Percentiles rank a stretch among this genome's conserved stretches.
phyloP scores from a whole-genome alignment of 2,113 vertebrate genomes.

The Rissa tridactyla region DNA sequence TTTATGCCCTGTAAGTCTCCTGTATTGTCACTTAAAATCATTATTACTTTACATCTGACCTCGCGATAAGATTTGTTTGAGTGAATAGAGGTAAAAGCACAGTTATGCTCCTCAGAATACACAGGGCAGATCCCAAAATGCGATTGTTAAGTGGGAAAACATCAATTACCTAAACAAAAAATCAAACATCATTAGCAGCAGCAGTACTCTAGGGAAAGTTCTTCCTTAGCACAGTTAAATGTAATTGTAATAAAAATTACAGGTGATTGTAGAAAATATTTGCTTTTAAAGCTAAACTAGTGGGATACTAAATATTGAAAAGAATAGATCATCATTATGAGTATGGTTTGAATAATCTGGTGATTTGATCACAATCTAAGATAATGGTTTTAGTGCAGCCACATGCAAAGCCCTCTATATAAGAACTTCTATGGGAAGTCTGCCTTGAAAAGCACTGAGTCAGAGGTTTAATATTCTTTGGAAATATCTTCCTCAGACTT shows the following conservation, averaged over 20 bases:
- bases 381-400: neutral
- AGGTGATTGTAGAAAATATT: neutral
- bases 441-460: neutral
- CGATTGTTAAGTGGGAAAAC: neutral
- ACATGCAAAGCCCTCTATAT: neutral
- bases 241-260: neutral
- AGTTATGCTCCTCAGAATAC: neutral
- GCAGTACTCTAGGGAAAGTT: neutral
- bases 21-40: neutral
- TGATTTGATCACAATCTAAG: neutral
- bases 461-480: neutral
- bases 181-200: neutral
- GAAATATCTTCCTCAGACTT: neutral
- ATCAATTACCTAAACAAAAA: neutral
- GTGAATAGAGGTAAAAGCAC: neutral
- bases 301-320: neutral
- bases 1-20: neutral
- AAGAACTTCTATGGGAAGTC: neutral
- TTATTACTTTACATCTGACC: neutral
- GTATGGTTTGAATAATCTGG: neutral
- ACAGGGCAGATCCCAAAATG: neutral
- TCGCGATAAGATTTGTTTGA: neutral
- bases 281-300: neutral
- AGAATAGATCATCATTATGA: rapidly evolving
- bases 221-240: neutral